phyloP scores from a whole-genome alignment of 2,113 vertebrate genomes.

The Misgurnus mizolepis region DNA sequence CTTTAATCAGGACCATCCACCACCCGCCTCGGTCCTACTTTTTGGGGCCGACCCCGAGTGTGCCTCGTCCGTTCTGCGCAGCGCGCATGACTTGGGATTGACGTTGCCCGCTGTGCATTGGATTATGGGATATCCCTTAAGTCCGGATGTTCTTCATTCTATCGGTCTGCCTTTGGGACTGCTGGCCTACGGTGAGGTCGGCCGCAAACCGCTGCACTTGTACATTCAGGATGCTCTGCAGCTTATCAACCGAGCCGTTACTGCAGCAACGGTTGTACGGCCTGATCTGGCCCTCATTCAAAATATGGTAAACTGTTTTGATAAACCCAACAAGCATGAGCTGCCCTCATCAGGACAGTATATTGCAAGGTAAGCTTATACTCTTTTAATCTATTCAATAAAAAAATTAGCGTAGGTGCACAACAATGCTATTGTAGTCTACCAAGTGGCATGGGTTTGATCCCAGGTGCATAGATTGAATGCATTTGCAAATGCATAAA shows the following conservation, averaged over 20 bases:
- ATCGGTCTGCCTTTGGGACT: constrained; percentile 84
- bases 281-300: constrained; percentile 77
- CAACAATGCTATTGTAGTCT: too few relatives aligned
- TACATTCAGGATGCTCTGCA: constrained; percentile 82
- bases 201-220: constrained; percentile 82
- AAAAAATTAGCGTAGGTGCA: not conserved
- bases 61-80: constrained; percentile 73
- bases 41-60: constrained; percentile 80
- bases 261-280: constrained; percentile 62
- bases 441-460: not conserved
- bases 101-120: constrained; percentile 79
- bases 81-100: constrained; percentile 71
- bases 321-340: constrained; percentile 60
- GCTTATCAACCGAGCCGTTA: constrained; percentile 78
- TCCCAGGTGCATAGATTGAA: too few relatives aligned
- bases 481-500: too few relatives aligned
- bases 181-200: constrained; percentile 86
- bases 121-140: constrained; percentile 88
- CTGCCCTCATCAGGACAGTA: constrained; percentile 70
- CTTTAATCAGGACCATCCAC: constrained; percentile 59
- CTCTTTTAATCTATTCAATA: not conserved
- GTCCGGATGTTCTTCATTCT: constrained; percentile 78
- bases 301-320: constrained; percentile 75
- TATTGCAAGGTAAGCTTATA: constrained; percentile 77
- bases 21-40: constrained; percentile 73